Evolutionary conservation across 1,140 invertebrate species (phyloP), one percentile per base, ranked within the genome.

Genomic region (Platyura marginata): DNA sequence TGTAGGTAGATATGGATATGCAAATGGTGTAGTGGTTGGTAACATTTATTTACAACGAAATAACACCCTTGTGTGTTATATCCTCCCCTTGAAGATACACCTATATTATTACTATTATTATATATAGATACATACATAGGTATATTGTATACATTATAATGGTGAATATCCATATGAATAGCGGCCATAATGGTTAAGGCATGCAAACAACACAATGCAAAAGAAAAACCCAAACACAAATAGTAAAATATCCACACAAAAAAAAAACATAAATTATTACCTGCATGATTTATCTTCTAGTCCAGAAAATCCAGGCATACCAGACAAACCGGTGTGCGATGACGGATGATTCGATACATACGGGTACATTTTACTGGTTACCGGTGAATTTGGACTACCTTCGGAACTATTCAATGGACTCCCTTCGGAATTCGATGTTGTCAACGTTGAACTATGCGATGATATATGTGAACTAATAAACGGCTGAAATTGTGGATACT

Each of bases 401-500:
- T 40, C 42, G 8, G 36, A 39, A 40, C 42, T 43, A 13, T 36
- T 40, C 19, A 46, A 43, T 20, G 45, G 42, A 40, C 42, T 43
- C 21, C 42, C 45, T 41, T 46, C 45, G 3, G 44, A 46, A 40
- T 42, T 40, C 13, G 42, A 32, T 20, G 42, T 36, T 19, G 58
- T 81, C 75, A 77, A 80, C 3, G 75, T 76, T 69, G 59, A 71
- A 29, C 25, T 29, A 8, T 29, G 25, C 13, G 25, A 66, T n/a
- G n/a, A n/a, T n/a, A n/a, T n/a, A n/a, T n/a, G 59, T 48, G 58
- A 59, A 59, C 57, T 61, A 48, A 59, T 59, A 59, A 63, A 68
- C 75, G 77, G 67, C 71, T 75, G 58, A 79, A 81, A 67, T 80
- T 79, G 58, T 78, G 61, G 81, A 77, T 92, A 92, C 75, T 91